Base-by-base conservation (phyloP, 1,140 invertebrate genomes). In the Temnothorax curvispinosus region DNA sequence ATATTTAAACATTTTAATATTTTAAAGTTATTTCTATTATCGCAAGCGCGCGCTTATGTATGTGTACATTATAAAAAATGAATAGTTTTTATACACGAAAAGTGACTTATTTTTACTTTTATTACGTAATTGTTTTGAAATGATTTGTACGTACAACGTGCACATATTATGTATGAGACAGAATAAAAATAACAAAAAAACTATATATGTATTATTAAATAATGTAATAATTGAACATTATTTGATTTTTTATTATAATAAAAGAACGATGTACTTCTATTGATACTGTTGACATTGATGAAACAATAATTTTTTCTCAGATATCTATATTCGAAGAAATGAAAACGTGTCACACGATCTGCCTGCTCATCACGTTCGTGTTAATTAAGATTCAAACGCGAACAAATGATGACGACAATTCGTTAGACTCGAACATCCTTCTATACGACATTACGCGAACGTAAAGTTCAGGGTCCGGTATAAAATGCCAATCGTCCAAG, bases 401-500 rank as follows among this genome's bases (percentile, higher is more conserved):
- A 44, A 54, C n/a, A 58, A 71, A 72, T 18, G 13, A 56, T 41
- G n/a, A 56, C 3, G 35, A 56, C 38, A 72, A 62, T 76, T 82
- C 1, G 3, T 82, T 82, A 44, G 6, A 41, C 15, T 56, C 32
- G 13, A 60, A 21, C 38, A 82, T 74, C 15, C 15, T 62, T 18
- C 21, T 60, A 38, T n/a, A n/a, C 2, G 35, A 77, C 27, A 38
- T 64, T 78, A 65, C 9, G 15, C n/a, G 15, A 60, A 60, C 11
- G 15, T 60, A 60, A 74, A 75, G 27, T 21, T 60, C n/a, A 56
- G 27, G 13, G 21, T 18, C 35, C 11, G 56, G n/a, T 62, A 52
- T 41, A 52, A 74, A 74, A 84, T 60, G n/a, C 18, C 69, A 47
- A 82, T 75, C 1, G 38, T 41, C 41, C 75, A 60, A 65, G 35